phyloP scores from a whole-genome alignment of 1,140 invertebrate genomes.

The Reticulitermes speratus region DNA sequence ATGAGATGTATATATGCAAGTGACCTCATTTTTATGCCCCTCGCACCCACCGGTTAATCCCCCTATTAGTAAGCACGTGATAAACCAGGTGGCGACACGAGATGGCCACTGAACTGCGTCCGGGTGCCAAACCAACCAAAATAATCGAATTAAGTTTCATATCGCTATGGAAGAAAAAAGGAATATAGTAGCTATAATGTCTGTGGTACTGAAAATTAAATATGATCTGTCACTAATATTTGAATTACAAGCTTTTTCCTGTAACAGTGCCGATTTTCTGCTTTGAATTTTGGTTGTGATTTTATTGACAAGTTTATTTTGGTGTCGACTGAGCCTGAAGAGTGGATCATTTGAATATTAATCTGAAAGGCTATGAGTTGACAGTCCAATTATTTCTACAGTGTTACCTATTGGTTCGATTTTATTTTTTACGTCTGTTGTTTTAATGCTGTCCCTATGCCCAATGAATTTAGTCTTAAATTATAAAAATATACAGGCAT shows the following conservation, averaged over 20 bases:
- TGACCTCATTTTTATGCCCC: not conserved
- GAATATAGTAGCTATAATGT: not conserved
- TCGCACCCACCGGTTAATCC: not conserved
- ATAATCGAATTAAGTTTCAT: slow-evolving; percentile 17
- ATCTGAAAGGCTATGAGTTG: no score
- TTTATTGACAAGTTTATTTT: no score
- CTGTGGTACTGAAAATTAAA: not conserved
- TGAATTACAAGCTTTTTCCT: not conserved
- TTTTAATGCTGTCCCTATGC: no score
- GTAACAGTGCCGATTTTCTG: not conserved
- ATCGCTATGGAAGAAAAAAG: not conserved
- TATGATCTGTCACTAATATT: not conserved
- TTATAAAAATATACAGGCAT: no score
- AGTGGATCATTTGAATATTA: no score
- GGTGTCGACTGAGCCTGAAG: no score
- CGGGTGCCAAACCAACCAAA: not conserved
- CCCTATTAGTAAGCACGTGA: not conserved
- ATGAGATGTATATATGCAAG: not conserved
- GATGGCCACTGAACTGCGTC: not conserved
- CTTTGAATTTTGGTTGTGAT: no score
- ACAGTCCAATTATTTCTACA: no score
- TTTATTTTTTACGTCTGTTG: no score
- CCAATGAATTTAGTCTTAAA: no score
- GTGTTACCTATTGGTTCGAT: no score
- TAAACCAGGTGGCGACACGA: not conserved